These are phyloP conservation scores for Jacana jacana DNA, from an alignment of 2,113 vertebrate genomes.

Conservation along the genomic window DNA sequence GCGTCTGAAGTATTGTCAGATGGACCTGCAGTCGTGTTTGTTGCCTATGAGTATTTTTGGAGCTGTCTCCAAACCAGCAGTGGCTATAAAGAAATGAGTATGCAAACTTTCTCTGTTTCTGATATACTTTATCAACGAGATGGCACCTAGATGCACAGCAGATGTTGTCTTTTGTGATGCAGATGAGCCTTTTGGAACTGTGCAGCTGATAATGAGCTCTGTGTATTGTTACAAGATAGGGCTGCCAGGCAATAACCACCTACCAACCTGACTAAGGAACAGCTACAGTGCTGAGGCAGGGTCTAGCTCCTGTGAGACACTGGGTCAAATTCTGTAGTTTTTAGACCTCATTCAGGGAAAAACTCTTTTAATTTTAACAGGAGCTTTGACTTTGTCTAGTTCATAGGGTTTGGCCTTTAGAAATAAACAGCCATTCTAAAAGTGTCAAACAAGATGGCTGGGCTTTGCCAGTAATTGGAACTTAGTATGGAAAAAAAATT, in stretches of 20 bases:
- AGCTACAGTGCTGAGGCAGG: neutral
- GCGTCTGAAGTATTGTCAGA: neutral
- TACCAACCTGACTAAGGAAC: neutral
- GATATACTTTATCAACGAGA: neutral
- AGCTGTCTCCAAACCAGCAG: neutral
- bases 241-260: neutral
- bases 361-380: neutral
- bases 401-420: neutral
- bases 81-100: neutral
- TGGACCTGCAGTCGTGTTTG: neutral
- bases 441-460: neutral
- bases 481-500: neutral
- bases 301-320: neutral
- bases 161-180: slow-evolving; percentile 57
- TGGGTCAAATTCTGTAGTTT: neutral
- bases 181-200: slow-evolving; percentile 58
- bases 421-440: neutral
- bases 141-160: neutral
- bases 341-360: neutral
- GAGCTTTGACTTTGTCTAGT: neutral
- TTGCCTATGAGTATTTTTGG: neutral
- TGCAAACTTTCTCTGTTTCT: neutral
- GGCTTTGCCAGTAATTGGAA: neutral
- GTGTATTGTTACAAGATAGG: neutral
- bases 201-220: slow-evolving; percentile 35